Base-by-base conservation (phyloP, 1,140 invertebrate genomes). In the Leptopilina clavipes region DNA sequence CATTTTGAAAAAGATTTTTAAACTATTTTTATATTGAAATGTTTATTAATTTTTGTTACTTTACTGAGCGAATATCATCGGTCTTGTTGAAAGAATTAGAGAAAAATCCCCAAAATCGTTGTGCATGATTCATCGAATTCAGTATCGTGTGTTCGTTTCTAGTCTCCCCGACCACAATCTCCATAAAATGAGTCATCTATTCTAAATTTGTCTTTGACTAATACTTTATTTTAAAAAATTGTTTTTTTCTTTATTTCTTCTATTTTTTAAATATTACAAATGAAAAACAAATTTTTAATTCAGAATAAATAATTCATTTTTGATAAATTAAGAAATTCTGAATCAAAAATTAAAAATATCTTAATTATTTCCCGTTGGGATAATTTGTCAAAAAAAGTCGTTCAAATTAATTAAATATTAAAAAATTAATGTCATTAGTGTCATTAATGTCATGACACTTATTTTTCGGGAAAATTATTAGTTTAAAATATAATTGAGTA, bases 71-170 rank as follows among this genome's bases (percentile, higher is more conserved):
- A 31, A 65, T 65, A 31, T 5, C 25, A 31, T 31, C n/a, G n/a
- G 25, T 31, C 1, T 40, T 40, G 37, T 65, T 7, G 25, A 31
- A 22, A 40, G 59, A 65, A 65, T 65, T 22, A 65, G 19, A 65
- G 59, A 65, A 65, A 65, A 65, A 17, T 3, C 59, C 59, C 12
- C 59, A 65, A 31, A 65, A 65, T 65, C 59, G 25, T 65, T 14
- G 59, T 14, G 59, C 0, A n/a, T 37, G 59, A 65, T 65, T 65
- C 59, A 65, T 65, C 59, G 10, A n/a, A 31, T 14, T n/a, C 22
- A 65, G 59, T 31, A 7, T 14, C 25, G 59, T 25, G 31, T 22
- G 14, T 3, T 31, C 0, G 14, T 14, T 31, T 12, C 12, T 25
- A 7, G 19, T 65, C 59, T 65, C 59, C 59, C 25, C 59, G 59